Evolutionary conservation across 35 echinoderm and acorn worm species (phyloP).

Genomic region (Diadema setosum): DNA sequence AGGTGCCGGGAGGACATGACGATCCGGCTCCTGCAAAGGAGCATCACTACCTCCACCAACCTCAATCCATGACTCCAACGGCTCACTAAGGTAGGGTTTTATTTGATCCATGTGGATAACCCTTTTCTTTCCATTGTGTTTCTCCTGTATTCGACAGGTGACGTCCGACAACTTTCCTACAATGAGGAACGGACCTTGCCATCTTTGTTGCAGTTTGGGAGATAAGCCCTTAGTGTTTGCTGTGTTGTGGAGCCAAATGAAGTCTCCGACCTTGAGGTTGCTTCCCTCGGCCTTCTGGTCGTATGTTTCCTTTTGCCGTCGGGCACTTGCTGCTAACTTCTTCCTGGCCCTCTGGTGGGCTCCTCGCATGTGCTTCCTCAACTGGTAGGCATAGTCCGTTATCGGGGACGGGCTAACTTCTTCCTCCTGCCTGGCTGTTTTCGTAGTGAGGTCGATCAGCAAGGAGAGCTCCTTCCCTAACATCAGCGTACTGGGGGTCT

Average conservation of each 20-base stretch:
- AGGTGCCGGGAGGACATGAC: too few species aligned
- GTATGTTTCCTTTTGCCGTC: neutral
- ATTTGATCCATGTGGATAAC: too few species aligned
- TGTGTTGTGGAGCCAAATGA: neutral
- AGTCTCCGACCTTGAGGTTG: neutral
- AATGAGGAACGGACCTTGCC: neutral
- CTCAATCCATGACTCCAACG: neutral
- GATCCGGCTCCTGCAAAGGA: neutral
- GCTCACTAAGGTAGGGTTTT: neutral
- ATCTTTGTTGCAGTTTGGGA: neutral
- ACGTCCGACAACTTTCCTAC: neutral
- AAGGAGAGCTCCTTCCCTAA: conserved; percentile 38
- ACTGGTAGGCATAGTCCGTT: neutral
- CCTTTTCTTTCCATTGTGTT: neutral
- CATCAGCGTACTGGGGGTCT: conserved; percentile 47
- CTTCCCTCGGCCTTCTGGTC: neutral
- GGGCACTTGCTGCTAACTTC: neutral
- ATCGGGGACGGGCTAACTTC: neutral
- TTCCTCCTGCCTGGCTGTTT: neutral
- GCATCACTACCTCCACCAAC: neutral
- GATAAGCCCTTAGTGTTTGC: neutral
- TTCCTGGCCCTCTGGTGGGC: neutral
- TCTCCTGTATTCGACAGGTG: neutral
- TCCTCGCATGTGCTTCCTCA: neutral
- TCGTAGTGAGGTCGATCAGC: conserved; percentile 22